These are phyloP conservation scores for Phyto melanocephala DNA, from an alignment of 2,888 invertebrate genomes.

Conservation along the genomic window DNA sequence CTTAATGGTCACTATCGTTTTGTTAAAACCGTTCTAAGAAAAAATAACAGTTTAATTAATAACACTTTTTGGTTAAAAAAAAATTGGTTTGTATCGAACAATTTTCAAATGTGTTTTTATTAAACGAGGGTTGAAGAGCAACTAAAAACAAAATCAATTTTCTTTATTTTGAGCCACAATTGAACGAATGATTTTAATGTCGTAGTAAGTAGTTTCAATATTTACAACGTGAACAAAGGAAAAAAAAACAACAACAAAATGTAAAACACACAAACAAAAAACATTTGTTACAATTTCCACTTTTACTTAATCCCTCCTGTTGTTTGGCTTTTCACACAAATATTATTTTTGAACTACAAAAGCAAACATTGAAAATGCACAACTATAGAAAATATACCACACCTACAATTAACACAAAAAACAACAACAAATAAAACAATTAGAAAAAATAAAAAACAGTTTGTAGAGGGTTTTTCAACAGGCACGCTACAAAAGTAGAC, in stretches of 20 bases:
- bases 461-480: no score
- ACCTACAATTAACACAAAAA: constrained; percentile 42
- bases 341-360: background rate
- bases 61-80: background rate
- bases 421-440: constrained; percentile 6
- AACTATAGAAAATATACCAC: constrained; percentile 37
- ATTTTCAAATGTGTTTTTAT: constrained; percentile 22
- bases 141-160: constrained; percentile 63
- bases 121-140: constrained; percentile 57
- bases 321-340: constrained; percentile 9
- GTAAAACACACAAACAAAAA: constrained; percentile 4
- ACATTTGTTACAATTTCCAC: constrained; percentile 39
- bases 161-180: background rate
- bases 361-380: background rate
- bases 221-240: background rate
- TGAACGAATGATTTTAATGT: background rate
- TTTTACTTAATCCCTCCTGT: constrained; percentile 25
- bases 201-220: constrained; percentile 1
- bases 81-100: background rate
- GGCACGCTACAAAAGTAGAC: no score
- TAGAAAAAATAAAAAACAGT: background rate
- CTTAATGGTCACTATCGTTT: constrained; percentile 58
- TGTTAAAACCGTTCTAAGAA: background rate
- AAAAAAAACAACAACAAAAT: constrained; percentile 22
- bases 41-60: background rate